phyloP scores from a whole-genome alignment of 2,888 invertebrate genomes.

The Poecilobothrus nobilitatus region DNA sequence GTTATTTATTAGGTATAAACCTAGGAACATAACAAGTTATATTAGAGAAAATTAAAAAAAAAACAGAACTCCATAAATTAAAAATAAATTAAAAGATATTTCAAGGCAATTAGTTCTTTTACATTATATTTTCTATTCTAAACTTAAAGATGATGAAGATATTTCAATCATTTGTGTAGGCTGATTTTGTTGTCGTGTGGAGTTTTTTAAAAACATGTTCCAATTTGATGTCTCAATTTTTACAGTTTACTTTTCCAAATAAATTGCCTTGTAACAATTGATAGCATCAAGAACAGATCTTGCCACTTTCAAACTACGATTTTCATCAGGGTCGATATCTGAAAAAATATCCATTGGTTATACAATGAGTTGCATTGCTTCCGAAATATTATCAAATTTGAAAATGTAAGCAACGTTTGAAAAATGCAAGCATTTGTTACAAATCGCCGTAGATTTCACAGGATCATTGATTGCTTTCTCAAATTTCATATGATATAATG shows the following conservation, averaged over 20 bases:
- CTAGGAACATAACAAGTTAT: background rate
- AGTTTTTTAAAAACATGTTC: constrained; percentile 8
- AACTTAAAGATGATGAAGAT: constrained; percentile 2
- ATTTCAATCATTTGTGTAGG: background rate
- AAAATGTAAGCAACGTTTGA: too few relatives aligned
- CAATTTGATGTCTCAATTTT: too few relatives aligned
- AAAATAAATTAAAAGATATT: background rate
- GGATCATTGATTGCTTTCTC: too few relatives aligned
- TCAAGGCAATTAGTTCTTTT: background rate
- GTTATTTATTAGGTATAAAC: background rate
- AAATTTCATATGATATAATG: too few relatives aligned
- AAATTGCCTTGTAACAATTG: constrained; percentile 12
- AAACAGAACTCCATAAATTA: background rate
- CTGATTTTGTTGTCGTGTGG: constrained; percentile 5
- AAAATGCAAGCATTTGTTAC: too few relatives aligned
- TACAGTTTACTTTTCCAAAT: constrained; percentile 9
- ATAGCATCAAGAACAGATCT: constrained; percentile 2
- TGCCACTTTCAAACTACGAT: constrained; percentile 10
- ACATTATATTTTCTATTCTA: background rate
- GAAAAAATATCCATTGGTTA: constrained; percentile 12
- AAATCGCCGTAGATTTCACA: too few relatives aligned
- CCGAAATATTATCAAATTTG: constrained; percentile 7
- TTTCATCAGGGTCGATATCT: constrained; percentile 7
- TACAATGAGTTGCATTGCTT: constrained; percentile 13
- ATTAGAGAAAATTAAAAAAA: background rate